Percentiles rank a stretch among this genome's conserved stretches.
These are phyloP conservation scores for Caenorhabditis brenneri DNA, from an alignment of 1,140 invertebrate species.

Conservation along the genomic window DNA sequence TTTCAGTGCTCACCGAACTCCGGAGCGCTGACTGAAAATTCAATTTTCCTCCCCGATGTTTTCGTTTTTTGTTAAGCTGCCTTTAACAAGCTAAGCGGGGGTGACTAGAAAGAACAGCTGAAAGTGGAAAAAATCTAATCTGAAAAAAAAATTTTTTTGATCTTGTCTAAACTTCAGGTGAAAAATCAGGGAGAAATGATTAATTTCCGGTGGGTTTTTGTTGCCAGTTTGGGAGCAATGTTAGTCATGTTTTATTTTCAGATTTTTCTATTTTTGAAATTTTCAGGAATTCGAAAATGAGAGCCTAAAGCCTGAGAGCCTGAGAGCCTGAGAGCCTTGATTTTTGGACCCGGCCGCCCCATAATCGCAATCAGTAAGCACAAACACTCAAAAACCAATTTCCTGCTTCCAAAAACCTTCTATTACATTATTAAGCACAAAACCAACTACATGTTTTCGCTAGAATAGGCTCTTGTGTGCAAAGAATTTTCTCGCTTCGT, in stretches of 20 bases:
- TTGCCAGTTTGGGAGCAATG: too few relatives aligned
- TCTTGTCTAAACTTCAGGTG: background rate
- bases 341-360: too few relatives aligned
- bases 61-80: background rate
- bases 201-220: background rate
- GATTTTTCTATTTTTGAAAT: too few relatives aligned
- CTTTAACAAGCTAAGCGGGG: background rate
- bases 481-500: background rate
- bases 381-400: background rate
- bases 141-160: background rate
- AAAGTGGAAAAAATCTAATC: background rate
- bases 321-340: too few relatives aligned
- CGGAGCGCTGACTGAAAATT: background rate
- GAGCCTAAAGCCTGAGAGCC: too few relatives aligned
- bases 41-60: background rate
- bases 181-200: background rate
- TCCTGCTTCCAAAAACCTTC: background rate
- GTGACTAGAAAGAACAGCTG: background rate
- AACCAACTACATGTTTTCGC: too few relatives aligned
- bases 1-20: background rate
- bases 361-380: background rate
- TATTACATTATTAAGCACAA: background rate
- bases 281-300: too few relatives aligned
- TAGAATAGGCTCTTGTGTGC: background rate
- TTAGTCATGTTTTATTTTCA: too few relatives aligned